A percentile compares a stretch with the other conserved stretches of the same genome.
phyloP scores from a whole-genome alignment of 2,113 vertebrate genomes.

The Aythya baeri region DNA sequence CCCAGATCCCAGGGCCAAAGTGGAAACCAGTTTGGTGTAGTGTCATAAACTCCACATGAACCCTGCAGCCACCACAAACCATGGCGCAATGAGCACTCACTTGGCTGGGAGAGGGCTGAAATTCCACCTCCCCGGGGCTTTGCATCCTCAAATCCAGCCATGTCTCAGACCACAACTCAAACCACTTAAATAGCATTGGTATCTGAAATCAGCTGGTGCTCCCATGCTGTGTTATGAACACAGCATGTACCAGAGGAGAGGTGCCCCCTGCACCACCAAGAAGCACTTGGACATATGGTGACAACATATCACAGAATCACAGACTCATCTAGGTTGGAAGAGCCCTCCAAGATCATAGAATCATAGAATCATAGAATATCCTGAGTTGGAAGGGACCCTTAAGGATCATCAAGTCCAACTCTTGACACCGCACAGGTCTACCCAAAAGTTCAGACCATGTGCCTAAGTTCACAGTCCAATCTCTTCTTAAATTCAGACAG shows the following conservation, averaged over 20 bases:
- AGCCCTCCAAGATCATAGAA: no score
- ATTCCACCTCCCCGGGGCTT: not conserved
- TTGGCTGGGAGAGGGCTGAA: not conserved
- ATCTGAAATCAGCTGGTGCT: not conserved
- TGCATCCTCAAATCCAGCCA: not conserved
- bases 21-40: not conserved
- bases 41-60: not conserved
- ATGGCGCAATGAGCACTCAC: not conserved
- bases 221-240: not conserved
- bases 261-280: rapidly evolving
- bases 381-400: no score
- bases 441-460: no score
- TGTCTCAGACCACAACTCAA: not conserved
- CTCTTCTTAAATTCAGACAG: no score
- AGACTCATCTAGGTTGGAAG: no score
- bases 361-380: no score
- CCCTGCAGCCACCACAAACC: not conserved
- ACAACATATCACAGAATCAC: not conserved
- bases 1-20: not conserved
- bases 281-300: not conserved
- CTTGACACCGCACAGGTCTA: no score
- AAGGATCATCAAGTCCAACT: no score
- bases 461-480: no score
- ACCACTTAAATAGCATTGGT: not conserved
- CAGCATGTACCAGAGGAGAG: not conserved